phyloP scores from a whole-genome alignment of 1,140 invertebrate species.

The Chrysopa pallens region DNA sequence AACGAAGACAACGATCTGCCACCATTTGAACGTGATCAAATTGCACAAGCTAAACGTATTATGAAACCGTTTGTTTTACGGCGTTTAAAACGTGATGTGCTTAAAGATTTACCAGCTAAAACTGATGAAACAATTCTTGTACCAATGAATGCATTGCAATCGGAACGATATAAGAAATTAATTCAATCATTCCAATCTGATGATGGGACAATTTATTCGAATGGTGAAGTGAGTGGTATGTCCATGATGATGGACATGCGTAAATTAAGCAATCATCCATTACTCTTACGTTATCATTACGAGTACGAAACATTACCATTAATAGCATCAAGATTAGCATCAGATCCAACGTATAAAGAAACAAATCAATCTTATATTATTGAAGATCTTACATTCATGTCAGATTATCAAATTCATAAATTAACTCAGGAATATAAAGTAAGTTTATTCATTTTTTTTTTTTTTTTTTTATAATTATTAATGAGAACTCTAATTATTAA shows the following conservation, averaged over 20 bases:
- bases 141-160: conserved; percentile 48
- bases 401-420: conserved; percentile 81
- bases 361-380: conserved; percentile 65
- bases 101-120: conserved; percentile 67
- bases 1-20: conserved; percentile 36
- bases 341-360: conserved; percentile 54
- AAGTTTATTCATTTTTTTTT: conserved; percentile 13
- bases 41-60: conserved; percentile 82
- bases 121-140: conserved; percentile 44
- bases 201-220: conserved; percentile 33
- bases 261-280: conserved; percentile 77
- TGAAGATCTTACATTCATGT: conserved; percentile 73
- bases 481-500: too few species aligned
- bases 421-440: conserved; percentile 47
- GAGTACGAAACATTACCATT: conserved; percentile 43
- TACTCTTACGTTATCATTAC: conserved; percentile 65
- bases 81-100: conserved; percentile 73
- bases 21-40: conserved; percentile 73
- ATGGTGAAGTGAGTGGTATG: conserved; percentile 39
- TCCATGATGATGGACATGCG: conserved; percentile 78
- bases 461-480: conserved; percentile 2
- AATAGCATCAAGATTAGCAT: conserved; percentile 57
- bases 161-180: conserved; percentile 52
- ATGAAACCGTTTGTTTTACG: conserved; percentile 91
- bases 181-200: conserved; percentile 52